Percentiles rank a stretch among this genome's conserved stretches.
Evolutionary conservation across 2,113 vertebrate species (phyloP).

Genomic region (Blennius ocellaris): DNA sequence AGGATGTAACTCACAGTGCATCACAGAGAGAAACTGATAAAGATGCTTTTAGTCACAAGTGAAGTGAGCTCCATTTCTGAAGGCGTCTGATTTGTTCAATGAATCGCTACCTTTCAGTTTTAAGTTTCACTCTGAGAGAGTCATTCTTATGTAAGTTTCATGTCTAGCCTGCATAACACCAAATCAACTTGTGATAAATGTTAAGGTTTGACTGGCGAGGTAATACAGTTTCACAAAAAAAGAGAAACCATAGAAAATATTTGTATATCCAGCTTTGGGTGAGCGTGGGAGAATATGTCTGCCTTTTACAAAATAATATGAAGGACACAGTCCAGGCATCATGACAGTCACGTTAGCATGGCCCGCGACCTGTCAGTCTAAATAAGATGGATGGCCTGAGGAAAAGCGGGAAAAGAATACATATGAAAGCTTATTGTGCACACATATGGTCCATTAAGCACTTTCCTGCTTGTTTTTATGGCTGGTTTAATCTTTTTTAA

Average conservation of each 20-base stretch:
- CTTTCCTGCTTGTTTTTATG: constrained; percentile 84
- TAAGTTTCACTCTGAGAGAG: neutral
- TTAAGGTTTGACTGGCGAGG: neutral
- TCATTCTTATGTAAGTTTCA: neutral
- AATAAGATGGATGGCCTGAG: constrained; percentile 77
- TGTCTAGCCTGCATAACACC: neutral
- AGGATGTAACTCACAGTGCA: neutral
- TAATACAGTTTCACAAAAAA: neutral
- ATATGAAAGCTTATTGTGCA: constrained; percentile 82
- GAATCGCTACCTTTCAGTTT: neutral
- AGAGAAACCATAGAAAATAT: neutral
- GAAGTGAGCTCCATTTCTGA: neutral
- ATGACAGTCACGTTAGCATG: constrained; percentile 63
- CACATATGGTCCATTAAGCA: constrained; percentile 84
- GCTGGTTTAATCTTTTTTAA: constrained; percentile 86
- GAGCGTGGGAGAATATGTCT: neutral
- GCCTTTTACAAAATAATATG: constrained; percentile 31
- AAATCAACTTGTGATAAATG: neutral
- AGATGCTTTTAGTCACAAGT: constrained; percentile 10
- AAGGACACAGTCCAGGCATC: constrained; percentile 63
- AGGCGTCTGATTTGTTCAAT: neutral
- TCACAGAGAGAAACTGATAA: neutral
- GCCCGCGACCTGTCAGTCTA: constrained; percentile 67
- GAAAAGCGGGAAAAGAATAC: constrained; percentile 77
- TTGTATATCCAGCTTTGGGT: constrained; percentile 7